Evolutionary conservation across 1,140 invertebrate genomes (phyloP).

Genomic region (Pogonomyrmex californicus): DNA sequence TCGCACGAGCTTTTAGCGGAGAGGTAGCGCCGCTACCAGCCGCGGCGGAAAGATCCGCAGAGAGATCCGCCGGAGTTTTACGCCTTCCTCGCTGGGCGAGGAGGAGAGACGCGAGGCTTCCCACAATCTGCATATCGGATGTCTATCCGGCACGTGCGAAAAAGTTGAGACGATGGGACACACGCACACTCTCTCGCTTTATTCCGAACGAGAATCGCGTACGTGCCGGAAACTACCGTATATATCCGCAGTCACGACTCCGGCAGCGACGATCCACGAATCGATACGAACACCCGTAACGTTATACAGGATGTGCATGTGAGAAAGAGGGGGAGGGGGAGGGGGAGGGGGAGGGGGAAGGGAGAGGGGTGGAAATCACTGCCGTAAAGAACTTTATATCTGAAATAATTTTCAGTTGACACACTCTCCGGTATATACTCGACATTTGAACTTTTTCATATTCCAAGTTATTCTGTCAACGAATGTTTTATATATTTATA

Average conservation of each 20-base stretch:
- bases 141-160: conserved; percentile 65
- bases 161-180: conserved; percentile 41
- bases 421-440: background rate
- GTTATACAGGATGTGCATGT: conserved; percentile 20
- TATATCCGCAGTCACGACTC: conserved; percentile 64
- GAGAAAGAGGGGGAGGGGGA: no score
- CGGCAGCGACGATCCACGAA: conserved; percentile 33
- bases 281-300: conserved; percentile 13
- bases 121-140: conserved; percentile 66
- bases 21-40: background rate
- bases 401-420: conserved; percentile 13
- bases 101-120: conserved; percentile 51
- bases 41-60: conserved; percentile 1
- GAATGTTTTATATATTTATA: background rate
- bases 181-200: conserved; percentile 16
- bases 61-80: conserved; percentile 23
- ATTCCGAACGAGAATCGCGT: conserved; percentile 18
- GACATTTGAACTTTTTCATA: background rate
- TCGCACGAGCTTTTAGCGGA: background rate
- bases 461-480: background rate
- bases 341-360: no score
- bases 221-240: conserved; percentile 64
- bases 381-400: background rate
- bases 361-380: background rate
- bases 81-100: background rate